Evolutionary conservation across 2,113 vertebrate genomes (phyloP).

Genomic region (Elgaria multicarinata): DNA sequence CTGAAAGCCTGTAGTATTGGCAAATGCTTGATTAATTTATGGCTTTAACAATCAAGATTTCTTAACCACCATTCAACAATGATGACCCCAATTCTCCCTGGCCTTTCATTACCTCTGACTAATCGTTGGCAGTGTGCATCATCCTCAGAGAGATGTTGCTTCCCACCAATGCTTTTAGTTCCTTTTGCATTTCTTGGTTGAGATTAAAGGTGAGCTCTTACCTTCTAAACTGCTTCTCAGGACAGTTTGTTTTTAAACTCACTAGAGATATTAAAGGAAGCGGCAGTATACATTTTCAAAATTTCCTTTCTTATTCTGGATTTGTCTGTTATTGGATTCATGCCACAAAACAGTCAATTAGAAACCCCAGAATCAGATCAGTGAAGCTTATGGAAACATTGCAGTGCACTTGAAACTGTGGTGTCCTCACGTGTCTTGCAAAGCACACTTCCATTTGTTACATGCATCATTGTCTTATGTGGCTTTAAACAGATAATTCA

Average conservation of each 20-base stretch:
- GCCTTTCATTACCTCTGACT: slow-evolving; percentile 65
- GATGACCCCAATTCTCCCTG: slow-evolving; percentile 62
- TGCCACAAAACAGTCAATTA: slow-evolving; percentile 72
- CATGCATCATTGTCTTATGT: slow-evolving; percentile 72
- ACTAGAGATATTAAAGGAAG: slow-evolving; percentile 20
- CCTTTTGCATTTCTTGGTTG: slow-evolving; percentile 64
- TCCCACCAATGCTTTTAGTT: slow-evolving; percentile 67
- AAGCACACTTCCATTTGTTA: slow-evolving; percentile 67
- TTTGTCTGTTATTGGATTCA: slow-evolving; percentile 55
- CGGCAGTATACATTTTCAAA: slow-evolving; percentile 19
- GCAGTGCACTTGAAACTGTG: slow-evolving; percentile 58
- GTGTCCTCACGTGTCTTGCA: slow-evolving; percentile 69
- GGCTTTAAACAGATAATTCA: slow-evolving; percentile 69
- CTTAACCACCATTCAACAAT: slow-evolving; percentile 61
- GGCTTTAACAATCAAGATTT: slow-evolving; percentile 63
- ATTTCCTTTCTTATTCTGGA: slow-evolving; percentile 43
- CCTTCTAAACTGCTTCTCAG: slow-evolving; percentile 48
- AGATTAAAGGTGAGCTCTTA: slow-evolving; percentile 77
- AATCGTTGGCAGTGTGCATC: slow-evolving; percentile 57
- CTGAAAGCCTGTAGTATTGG: slow-evolving; percentile 59
- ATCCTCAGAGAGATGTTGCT: slow-evolving; percentile 67
- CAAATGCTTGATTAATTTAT: slow-evolving; percentile 61
- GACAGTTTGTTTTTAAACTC: slow-evolving; percentile 46
- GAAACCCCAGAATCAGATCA: slow-evolving; percentile 78
- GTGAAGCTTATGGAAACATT: slow-evolving; percentile 70